Conservation (phyloP, 2,888 invertebrate species). For the Clepsis dumicolana region DNA sequence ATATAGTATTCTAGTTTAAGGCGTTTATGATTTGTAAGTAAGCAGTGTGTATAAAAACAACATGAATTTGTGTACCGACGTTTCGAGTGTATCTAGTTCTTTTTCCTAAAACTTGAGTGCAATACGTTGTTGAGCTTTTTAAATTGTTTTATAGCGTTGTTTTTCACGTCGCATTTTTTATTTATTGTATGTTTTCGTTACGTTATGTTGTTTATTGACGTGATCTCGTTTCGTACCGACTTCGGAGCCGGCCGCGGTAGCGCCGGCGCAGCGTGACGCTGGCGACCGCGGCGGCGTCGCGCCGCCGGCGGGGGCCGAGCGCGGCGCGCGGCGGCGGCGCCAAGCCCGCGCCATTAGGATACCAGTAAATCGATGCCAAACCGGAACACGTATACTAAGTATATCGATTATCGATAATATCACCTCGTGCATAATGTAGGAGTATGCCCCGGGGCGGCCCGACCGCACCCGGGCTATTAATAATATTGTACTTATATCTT, state of each 20-base stretch:
- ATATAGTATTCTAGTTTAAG: slow-evolving; percentile 86
- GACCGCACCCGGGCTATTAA: slow-evolving; percentile 61
- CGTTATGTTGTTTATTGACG: slow-evolving; percentile 67
- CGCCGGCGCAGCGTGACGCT: not conserved
- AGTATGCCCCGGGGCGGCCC: slow-evolving; percentile 65
- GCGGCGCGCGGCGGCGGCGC: slow-evolving; percentile 47
- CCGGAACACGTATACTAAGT: slow-evolving; percentile 80
- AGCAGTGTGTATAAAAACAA: slow-evolving; percentile 70
- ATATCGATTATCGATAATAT: slow-evolving; percentile 78
- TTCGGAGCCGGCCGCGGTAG: slow-evolving; percentile 45
- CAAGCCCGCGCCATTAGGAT: slow-evolving; percentile 68
- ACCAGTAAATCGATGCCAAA: slow-evolving; percentile 83
- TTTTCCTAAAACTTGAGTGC: slow-evolving; percentile 76
- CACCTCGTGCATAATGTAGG: slow-evolving; percentile 79
- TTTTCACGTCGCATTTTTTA: slow-evolving; percentile 56
- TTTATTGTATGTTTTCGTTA: slow-evolving; percentile 59
- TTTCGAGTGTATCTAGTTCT: slow-evolving; percentile 73
- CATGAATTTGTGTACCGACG: slow-evolving; percentile 56
- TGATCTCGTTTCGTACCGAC: slow-evolving; percentile 62
- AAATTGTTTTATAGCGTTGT: slow-evolving; percentile 72
- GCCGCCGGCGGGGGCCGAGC: slow-evolving; percentile 56
- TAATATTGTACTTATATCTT: slow-evolving; percentile 79
- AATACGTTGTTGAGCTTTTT: slow-evolving; percentile 83
- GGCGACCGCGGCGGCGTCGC: slow-evolving; percentile 36
- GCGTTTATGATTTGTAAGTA: slow-evolving; percentile 81